Evolutionary conservation across 2,888 invertebrate genomes (phyloP).

Genomic region (Cyclophora albipunctata): DNA sequence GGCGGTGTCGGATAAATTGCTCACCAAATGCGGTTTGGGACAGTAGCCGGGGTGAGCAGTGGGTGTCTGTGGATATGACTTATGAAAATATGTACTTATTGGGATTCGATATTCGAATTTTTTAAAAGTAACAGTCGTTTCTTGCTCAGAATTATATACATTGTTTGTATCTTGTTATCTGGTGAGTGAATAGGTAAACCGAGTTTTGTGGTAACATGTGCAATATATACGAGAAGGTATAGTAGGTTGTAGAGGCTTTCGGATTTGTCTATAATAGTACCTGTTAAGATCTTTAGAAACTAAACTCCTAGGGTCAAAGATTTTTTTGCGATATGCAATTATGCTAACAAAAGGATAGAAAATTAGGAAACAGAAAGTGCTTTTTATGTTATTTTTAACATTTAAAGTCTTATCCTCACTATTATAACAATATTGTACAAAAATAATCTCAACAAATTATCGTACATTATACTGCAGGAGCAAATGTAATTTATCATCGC

Average conservation of each 20-base stretch:
- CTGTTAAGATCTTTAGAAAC: no score
- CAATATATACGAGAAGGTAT: no score
- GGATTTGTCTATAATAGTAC: no score
- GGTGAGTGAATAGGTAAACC: no score
- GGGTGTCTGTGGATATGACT: slow-evolving; percentile 30
- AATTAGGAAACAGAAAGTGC: no score
- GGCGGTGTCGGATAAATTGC: slow-evolving; percentile 63
- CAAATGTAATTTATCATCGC: slow-evolving; percentile 64
- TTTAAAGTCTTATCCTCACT: slow-evolving; percentile 32
- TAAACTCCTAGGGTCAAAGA: no score
- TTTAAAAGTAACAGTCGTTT: neutral
- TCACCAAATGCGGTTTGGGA: slow-evolving; percentile 19
- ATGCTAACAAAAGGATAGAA: no score
- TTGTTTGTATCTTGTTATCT: no score
- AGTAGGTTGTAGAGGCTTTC: no score
- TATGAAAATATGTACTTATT: neutral
- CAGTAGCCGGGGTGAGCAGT: slow-evolving; percentile 26
- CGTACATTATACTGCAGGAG: slow-evolving; percentile 48
- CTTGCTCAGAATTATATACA: neutral
- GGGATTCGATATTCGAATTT: neutral
- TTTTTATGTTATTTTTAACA: no score
- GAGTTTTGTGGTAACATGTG: no score
- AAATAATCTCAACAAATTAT: slow-evolving; percentile 64
- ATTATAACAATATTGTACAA: slow-evolving; percentile 12
- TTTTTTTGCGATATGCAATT: no score